Base-by-base conservation (phyloP, 2,113 vertebrate species). In the Rattus rattus region DNA sequence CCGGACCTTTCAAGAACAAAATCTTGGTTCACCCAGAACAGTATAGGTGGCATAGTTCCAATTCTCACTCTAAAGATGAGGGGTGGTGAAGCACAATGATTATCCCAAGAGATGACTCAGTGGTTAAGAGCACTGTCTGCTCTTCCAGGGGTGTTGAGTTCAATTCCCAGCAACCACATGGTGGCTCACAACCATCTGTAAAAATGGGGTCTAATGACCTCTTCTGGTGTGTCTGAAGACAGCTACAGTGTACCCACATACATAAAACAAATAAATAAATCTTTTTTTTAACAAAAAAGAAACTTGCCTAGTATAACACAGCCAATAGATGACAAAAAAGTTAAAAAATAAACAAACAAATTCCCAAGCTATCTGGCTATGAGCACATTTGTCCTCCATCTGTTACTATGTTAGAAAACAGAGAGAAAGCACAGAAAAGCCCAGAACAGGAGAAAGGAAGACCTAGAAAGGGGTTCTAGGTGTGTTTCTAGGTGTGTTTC, bases 321-420 rank as follows among this genome's bases (percentile, higher is more conserved):
- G 94, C 69, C 54, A 63, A 20, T 47, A n/a, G 67, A 63, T n/a
- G 54, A 72, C 93, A 88, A 77, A 39, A 83, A 83, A 43, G n/a
- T 43, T 12, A 59, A 83, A 79, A 17, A 52, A 17, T 26, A 76
- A 54, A 83, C 20, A 61, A 43, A 19, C 24, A 49, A 92, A 39
- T 22, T 1, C 59, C 24, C 56, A 75, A 43, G 47, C 52, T 63
- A 16, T 9, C 49, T 88, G 75, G 75, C 94, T 93, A 83, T 3
- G 1, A 67, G 39, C 43, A 61, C 7, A 56, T 49, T 54, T 5
- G 52, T 54, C 65, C 20, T 26, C 8, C 20, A 56, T 33, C 88
- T 85, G 28, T 67, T 59, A 65, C 47, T 26, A 90, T 36, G 56
- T 70, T 61, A 65, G 90, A 54, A 96, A 76, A 81, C 52, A 11